A percentile compares a stretch with the other conserved stretches of the same genome.
Conservation (phyloP, 2,113 vertebrate species). For the Cnemophilus loriae region DNA sequence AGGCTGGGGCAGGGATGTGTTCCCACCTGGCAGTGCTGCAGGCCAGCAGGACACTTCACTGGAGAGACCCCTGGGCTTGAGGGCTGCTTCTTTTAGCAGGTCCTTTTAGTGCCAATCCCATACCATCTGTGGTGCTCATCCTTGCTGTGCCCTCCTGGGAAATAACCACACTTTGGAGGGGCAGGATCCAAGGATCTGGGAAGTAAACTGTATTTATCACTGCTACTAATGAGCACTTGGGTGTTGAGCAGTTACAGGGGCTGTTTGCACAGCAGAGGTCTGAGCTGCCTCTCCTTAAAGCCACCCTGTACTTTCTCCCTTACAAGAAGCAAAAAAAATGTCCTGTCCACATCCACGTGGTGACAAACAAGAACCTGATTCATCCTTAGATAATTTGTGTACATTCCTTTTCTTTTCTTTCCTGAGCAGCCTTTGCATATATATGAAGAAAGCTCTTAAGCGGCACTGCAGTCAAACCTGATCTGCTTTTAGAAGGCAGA, state of each 20-base stretch:
- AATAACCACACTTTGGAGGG: not conserved
- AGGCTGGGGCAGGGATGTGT: not conserved
- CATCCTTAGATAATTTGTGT: conserved; percentile 25
- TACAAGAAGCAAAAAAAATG: not conserved
- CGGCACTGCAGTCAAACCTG: conserved; percentile 46
- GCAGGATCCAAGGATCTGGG: not conserved
- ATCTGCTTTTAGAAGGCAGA: conserved; percentile 57
- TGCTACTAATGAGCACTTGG: not conserved
- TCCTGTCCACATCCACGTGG: not conserved
- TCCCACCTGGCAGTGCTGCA: accelerated
- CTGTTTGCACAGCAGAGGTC: not conserved
- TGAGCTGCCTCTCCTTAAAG: not conserved
- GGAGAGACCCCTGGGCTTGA: not conserved
- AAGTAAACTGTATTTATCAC: not conserved
- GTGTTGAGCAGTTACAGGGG: not conserved
- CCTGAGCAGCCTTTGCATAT: conserved; percentile 22
- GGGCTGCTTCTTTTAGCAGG: not conserved
- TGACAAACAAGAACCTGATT: conserved; percentile 16
- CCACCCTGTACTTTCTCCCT: not conserved
- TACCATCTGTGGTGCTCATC: not conserved
- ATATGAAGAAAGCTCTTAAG: conserved; percentile 43
- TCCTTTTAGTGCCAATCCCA: not conserved
- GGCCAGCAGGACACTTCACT: not conserved
- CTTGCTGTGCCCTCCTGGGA: not conserved
- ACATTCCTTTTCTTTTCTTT: not conserved